Base-by-base conservation (phyloP, 2,888 invertebrate genomes). In the Caradrina clavipalpis region DNA sequence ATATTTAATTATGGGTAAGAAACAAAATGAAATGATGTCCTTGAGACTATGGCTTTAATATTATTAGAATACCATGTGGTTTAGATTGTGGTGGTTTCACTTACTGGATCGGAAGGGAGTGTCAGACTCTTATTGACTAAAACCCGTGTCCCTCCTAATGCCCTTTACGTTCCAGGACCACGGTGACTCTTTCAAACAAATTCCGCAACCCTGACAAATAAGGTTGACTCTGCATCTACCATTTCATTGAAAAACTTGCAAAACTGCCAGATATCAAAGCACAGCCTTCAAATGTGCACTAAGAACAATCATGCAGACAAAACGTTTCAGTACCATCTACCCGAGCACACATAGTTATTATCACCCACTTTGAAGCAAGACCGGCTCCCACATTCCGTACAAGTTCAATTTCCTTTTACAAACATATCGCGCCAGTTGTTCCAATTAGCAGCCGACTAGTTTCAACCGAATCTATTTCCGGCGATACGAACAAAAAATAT, bases 381-480 rank as follows among this genome's bases (percentile, higher is more conserved):
- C 59, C 55, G 3, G 70, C 39, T 63, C 31, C 62, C 55, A 60
- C 76, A 58, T 69, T 71, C 59, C 63, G 50, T 47, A 45, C 57
- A 68, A 71, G 72, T 86, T 69, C 84, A 79, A 86, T 87, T 83
- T 86, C 85, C 82, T 80, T 77, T 56, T 58, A 67, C 78, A 82
- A 85, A 84, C 80, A 78, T 47, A 72, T 31, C 63, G 65, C 66
- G 69, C 61, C 69, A 71, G 78, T 77, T 72, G 73, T 77, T 81
- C 79, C 85, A 85, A 87, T 86, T 86, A 86, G 80, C 71, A 66
- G 66, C 58, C 63, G 17, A 69, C 59, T 68, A 78, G 75, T 85
- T 78, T 82, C 75, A 73, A 77, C 80, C 76, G 82, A 86, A 86
- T 82, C 86, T 84, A 87, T 87, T 86, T 87, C 87, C 85, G 83